Evolutionary conservation across 2,113 vertebrate genomes (phyloP).

Genomic region (Theristicus caerulescens): DNA sequence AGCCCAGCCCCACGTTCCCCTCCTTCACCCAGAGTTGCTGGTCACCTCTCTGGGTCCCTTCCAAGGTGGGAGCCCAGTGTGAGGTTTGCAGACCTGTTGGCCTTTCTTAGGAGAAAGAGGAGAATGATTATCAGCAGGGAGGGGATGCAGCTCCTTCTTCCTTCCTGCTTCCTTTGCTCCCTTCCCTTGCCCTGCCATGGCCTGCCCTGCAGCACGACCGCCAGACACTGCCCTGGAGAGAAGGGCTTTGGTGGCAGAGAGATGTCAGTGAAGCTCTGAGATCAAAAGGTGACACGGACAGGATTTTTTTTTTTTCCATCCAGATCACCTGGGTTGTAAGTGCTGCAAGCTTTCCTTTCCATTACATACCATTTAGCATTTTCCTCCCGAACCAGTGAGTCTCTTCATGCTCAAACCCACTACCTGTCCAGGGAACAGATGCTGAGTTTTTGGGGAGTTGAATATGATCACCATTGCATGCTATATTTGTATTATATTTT

Average conservation of each 20-base stretch:
- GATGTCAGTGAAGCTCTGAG: not conserved
- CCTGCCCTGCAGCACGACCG: not conserved
- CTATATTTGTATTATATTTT: not conserved
- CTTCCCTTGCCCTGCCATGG: not conserved
- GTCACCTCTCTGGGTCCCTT: not conserved
- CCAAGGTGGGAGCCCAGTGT: not conserved
- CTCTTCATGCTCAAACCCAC: not conserved
- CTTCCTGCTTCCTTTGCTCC: slow-evolving; percentile 54
- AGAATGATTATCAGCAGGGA: slow-evolving; percentile 22
- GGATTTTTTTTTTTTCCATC: not conserved
- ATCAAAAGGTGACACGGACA: not conserved
- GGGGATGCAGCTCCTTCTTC: slow-evolving; percentile 13
- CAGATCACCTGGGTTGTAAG: fast-evolving
- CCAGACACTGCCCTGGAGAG: not conserved
- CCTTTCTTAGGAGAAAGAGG: not conserved
- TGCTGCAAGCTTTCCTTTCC: not conserved
- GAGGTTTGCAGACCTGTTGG: not conserved
- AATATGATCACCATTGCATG: not conserved
- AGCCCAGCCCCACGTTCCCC: not conserved
- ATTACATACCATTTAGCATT: not conserved
- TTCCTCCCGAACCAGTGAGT: not conserved
- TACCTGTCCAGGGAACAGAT: not conserved
- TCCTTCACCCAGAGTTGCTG: not conserved
- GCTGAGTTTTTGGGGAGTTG: not conserved
- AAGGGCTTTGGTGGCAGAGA: not conserved